Conservation (phyloP, 2,113 vertebrate species). For the Gobio gobio region DNA sequence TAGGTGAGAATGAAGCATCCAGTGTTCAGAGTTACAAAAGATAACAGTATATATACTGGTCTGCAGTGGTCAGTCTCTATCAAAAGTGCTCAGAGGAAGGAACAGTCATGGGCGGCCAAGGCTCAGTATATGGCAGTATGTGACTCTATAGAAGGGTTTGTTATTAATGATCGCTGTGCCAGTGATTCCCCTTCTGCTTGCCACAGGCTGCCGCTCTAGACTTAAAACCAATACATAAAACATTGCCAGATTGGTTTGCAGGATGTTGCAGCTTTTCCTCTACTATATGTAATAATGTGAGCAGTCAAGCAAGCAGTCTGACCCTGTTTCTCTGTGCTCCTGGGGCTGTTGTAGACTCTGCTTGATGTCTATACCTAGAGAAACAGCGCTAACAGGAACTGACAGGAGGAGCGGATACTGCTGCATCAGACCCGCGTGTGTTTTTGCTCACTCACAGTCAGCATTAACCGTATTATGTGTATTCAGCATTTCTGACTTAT, state of each 20-base stretch:
- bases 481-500: background rate
- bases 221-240: too few species aligned
- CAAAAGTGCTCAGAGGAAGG: too few species aligned
- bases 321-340: background rate
- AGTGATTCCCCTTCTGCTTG: too few species aligned
- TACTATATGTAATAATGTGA: background rate
- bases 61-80: too few species aligned
- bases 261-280: background rate
- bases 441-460: background rate
- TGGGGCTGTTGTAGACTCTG: background rate
- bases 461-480: background rate
- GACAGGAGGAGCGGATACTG: conserved; percentile 25
- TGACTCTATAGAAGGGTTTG: too few species aligned
- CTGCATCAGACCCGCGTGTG: background rate
- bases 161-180: too few species aligned
- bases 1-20: conserved; percentile 73
- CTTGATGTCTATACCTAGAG: conserved; percentile 8
- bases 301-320: conserved; percentile 3
- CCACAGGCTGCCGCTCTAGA: too few species aligned
- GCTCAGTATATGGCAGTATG: too few species aligned
- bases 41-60: too few species aligned
- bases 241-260: background rate
- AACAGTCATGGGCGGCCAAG: too few species aligned
- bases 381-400: conserved; percentile 24
- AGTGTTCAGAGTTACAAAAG: background rate